Conservation (phyloP, 2,888 invertebrate genomes). For the Protophormia terraenovae region DNA sequence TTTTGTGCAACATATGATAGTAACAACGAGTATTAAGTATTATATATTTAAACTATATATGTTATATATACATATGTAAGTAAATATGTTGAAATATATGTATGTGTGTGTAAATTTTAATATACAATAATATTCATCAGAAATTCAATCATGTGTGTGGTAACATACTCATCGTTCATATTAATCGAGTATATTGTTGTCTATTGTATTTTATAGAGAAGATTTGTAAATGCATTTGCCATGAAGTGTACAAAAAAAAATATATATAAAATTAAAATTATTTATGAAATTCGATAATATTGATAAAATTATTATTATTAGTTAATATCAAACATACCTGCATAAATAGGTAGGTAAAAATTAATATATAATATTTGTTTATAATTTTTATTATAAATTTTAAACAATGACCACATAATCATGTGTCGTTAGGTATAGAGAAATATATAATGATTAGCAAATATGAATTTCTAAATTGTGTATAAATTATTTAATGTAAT, state of each 20-base stretch:
- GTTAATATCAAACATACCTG: neutral
- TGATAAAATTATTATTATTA: neutral
- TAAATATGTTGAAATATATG: neutral
- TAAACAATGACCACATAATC: no score
- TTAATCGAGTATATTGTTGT: neutral
- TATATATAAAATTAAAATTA: neutral
- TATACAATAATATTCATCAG: constrained; percentile 25
- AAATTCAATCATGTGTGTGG: constrained; percentile 45
- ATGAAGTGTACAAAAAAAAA: neutral
- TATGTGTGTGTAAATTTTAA: neutral
- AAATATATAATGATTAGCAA: no score
- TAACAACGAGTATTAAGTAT: constrained; percentile 46
- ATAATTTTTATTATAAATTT: neutral
- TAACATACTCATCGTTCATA: neutral
- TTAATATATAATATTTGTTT: neutral
- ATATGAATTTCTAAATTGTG: no score
- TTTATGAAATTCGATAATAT: constrained; percentile 27
- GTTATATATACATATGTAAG: neutral
- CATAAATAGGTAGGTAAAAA: neutral
- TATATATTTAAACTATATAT: neutral
- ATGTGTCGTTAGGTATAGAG: no score
- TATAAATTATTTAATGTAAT: no score
- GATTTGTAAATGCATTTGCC: constrained; percentile 8
- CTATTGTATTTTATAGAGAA: neutral
- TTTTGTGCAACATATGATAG: constrained; percentile 54